Percentiles rank a stretch among this genome's conserved stretches.
Conservation (phyloP, 2,113 vertebrate genomes). For the Morone saxatilis region DNA sequence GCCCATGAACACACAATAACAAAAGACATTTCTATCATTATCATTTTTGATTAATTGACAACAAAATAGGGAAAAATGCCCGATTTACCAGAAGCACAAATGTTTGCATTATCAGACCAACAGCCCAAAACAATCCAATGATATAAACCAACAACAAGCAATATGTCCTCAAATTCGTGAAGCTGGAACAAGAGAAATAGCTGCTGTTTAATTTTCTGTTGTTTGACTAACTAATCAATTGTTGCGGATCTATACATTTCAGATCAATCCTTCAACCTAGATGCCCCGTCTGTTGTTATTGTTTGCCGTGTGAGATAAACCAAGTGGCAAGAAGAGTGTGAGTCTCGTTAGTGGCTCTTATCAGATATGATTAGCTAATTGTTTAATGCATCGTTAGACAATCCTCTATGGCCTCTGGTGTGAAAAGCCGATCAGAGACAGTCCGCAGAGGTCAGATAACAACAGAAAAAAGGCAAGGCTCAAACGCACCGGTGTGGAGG, state of each 20-base stretch:
- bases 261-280: not conserved
- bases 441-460: slow-evolving; percentile 49
- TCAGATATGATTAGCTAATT: slow-evolving; percentile 56
- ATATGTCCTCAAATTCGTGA: not conserved
- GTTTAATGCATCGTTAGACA: slow-evolving; percentile 50
- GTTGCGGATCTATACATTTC: not conserved
- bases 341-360: slow-evolving; percentile 27
- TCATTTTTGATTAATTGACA: too few species aligned
- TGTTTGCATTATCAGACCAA: not conserved
- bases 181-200: not conserved
- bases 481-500: slow-evolving; percentile 38
- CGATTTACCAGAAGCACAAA: not conserved
- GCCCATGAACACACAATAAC: not conserved
- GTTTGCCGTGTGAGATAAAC: slow-evolving; percentile 1
- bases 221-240: not conserved
- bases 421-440: slow-evolving; percentile 43
- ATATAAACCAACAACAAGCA: not conserved
- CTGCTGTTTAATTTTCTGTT: not conserved
- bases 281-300: not conserved
- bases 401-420: slow-evolving; percentile 33
- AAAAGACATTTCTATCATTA: not conserved
- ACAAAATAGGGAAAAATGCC: not conserved
- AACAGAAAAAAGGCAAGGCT: slow-evolving; percentile 46
- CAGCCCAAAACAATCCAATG: not conserved
- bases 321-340: not conserved